Conservation (phyloP, 2,113 vertebrate species). For the Lontra canadensis region DNA sequence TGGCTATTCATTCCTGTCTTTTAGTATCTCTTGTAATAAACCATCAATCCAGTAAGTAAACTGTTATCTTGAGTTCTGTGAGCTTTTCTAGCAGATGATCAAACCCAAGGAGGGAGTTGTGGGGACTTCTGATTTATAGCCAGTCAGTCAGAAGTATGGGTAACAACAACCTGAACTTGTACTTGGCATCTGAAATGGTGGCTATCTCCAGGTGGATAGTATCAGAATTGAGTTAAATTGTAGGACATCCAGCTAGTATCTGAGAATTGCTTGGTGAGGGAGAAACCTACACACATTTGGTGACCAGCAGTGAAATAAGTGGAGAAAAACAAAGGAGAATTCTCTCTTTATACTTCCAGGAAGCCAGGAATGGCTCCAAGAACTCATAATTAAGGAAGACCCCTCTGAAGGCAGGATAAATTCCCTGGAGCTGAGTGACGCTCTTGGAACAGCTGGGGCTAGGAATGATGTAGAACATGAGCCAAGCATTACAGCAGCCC, state of each 20-base stretch:
- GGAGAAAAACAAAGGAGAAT: neutral
- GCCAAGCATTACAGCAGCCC: neutral
- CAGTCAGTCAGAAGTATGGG: neutral
- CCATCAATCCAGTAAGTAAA: neutral
- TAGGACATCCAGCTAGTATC: neutral
- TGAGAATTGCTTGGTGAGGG: neutral
- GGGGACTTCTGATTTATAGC: neutral
- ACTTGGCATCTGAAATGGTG: neutral
- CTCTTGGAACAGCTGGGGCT: neutral
- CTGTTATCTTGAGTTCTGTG: neutral
- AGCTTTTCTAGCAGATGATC: neutral
- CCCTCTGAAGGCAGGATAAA: neutral
- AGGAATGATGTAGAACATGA: neutral
- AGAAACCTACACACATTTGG: neutral
- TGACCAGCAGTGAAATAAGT: neutral
- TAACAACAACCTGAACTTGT: neutral
- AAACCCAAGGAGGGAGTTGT: neutral
- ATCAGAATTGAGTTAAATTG: neutral
- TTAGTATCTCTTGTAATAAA: neutral
- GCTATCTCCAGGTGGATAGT: neutral
- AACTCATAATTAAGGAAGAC: conserved; percentile 22
- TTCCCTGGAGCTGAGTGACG: neutral
- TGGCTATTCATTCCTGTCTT: neutral
- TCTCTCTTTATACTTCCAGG: neutral
- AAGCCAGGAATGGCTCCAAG: neutral